Evolutionary conservation across 2,888 invertebrate species (phyloP).

Genomic region (Sisyra terminalis): DNA sequence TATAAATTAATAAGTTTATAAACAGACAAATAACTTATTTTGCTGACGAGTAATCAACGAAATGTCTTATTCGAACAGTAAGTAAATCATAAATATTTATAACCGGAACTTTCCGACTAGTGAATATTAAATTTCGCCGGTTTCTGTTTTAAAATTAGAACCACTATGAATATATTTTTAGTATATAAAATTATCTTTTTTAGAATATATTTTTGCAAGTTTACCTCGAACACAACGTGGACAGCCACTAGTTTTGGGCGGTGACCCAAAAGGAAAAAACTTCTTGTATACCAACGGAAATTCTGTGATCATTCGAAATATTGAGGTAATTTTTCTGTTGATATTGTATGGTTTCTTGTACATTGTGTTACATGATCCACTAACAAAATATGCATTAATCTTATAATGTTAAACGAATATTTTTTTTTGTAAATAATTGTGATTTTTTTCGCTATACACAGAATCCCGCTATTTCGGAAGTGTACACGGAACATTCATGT

Average conservation of each 20-base stretch:
- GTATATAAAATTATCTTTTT: slow-evolving; percentile 19
- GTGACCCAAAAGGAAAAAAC: slow-evolving; percentile 92
- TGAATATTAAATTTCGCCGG: no score
- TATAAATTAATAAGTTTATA: background rate
- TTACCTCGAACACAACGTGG: slow-evolving; percentile 91
- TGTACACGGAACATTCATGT: slow-evolving; percentile 95
- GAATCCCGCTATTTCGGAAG: slow-evolving; percentile 86
- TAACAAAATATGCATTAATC: no score
- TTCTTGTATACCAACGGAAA: slow-evolving; percentile 96
- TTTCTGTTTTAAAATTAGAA: background rate
- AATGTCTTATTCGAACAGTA: slow-evolving; percentile 23
- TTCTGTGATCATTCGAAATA: slow-evolving; percentile 92
- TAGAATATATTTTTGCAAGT: slow-evolving; percentile 82
- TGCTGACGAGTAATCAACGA: slow-evolving; percentile 7
- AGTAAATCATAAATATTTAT: slow-evolving; percentile 12
- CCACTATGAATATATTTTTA: no score
- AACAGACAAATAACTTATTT: background rate
- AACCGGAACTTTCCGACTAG: background rate
- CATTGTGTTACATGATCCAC: slow-evolving; percentile 8
- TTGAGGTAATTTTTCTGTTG: slow-evolving; percentile 42
- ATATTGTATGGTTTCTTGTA: slow-evolving; percentile 9
- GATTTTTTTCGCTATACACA: slow-evolving; percentile 21
- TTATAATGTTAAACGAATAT: no score
- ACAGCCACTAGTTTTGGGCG: slow-evolving; percentile 83
- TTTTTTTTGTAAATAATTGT: no score